Base-by-base conservation (phyloP, 2,888 invertebrate species). In the Busseola fusca region DNA sequence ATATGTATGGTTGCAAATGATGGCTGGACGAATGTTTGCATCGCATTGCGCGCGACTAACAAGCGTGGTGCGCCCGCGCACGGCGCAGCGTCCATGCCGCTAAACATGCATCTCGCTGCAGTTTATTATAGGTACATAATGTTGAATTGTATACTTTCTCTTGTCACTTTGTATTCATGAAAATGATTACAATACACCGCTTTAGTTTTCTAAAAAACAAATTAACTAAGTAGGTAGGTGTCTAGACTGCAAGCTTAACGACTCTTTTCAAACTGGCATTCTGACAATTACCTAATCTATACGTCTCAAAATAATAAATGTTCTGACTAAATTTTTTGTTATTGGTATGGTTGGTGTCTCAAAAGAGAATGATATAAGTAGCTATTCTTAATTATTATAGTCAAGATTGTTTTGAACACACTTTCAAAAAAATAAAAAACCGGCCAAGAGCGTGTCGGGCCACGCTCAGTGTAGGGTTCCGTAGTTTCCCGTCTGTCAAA, bases 61-160 rank as follows among this genome's bases (percentile, higher is more conserved):
- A 71, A 83, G 81, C 81, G 81, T 84, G 85, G 84, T 86, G 86
- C 81, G 83, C 82, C 67, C 64, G 83, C 71, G 72, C 78, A 81
- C 69, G 71, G 80, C 69, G 71, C 78, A 81, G 40, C 66, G 45
- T 59, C 71, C 86, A 82, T 86, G 83, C 82, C 80, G 76, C 64
- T 79, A 64, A 74, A 66, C 86, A 87, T 88, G 87, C 87, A 86
- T 87, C 84, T 85, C 75, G 70, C 68, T 86, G 87, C 86, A 87
- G 89, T 90, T 89, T 88, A 89, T 85, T 81, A 78, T 85, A n/a
- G n/a, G n/a, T 81, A 84, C 5, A 5, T 34, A 34, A n/a, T 85
- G 84, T 79, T 80, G 86, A 87, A 86, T 83, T 83, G 82, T 85
- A 79, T 78, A 88, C 90, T 91, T 91, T 91, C 90, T 89, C 89